Percentiles rank a stretch among this genome's conserved stretches.
Conservation (phyloP, 2,113 vertebrate species). For the Tinamus guttatus region DNA sequence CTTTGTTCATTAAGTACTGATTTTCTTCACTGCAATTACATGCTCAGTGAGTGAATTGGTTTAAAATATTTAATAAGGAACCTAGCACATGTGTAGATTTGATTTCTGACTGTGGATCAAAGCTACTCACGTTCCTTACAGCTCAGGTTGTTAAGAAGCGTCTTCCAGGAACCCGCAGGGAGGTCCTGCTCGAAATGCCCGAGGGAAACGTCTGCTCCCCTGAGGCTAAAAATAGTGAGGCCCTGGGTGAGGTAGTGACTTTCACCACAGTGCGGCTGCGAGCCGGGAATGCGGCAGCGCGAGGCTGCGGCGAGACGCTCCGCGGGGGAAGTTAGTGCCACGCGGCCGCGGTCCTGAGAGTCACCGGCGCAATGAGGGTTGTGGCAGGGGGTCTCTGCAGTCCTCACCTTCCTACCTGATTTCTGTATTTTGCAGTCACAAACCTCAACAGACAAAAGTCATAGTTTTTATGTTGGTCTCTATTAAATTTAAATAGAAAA, state of each 20-base stretch:
- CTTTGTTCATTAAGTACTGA: not conserved
- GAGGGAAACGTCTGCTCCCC: not conserved
- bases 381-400: not conserved
- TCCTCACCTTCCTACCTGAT: not conserved
- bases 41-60: not conserved
- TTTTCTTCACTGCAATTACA: not conserved
- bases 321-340: not conserved
- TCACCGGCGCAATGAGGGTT: no score
- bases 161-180: not conserved
- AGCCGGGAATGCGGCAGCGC: no score
- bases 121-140: constrained; percentile 32
- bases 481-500: not conserved
- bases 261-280: fast-evolving
- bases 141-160: not conserved
- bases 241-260: not conserved
- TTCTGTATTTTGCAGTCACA: not conserved
- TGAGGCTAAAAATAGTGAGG: constrained; percentile 20
- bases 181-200: not conserved
- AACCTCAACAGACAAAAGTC: not conserved
- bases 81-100: not conserved
- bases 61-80: not conserved
- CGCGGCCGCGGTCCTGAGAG: not conserved
- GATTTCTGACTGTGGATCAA: not conserved
- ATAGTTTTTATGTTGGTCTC: not conserved
- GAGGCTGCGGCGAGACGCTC: no score